Base-by-base conservation (phyloP, 1,140 invertebrate species). In the Neotoxoptera formosana region DNA sequence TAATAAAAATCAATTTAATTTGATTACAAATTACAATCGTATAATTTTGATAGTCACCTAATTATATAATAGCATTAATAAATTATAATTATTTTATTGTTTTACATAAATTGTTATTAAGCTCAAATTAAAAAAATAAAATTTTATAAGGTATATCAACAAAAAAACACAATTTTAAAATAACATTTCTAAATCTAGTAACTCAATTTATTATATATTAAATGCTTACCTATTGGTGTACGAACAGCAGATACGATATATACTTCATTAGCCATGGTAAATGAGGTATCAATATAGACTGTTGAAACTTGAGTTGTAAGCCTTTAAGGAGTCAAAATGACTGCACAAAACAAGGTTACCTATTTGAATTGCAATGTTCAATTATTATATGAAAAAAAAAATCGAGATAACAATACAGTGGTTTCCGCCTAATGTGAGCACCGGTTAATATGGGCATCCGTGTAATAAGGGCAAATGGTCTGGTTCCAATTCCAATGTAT, bases 161-260 rank as follows among this genome's bases (percentile, higher is more conserved):
- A 76, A n/a, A 83, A 53, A 53, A 53, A 83, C 34, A 83, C 41
- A 1, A 83, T 83, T 83, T 8, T 83, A 83, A 83, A 23, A n/a
- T 4, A n/a, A n/a, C n/a, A 7, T 83, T 41, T 36, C 0, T 41
- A 41, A 83, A 41, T 23, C 0, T 21, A 36, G 41, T 30, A 36
- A 81, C 20, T 34, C 34, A 36, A 1, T 6, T 81, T 34, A 81
- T 20, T 17, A 36, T 81, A 41, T 2, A 25, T 23, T 41, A 45
- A 41, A 51, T 36, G 91, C 93, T 95, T 96, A 97, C 97, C 97
- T 94, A 97, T 96, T 21, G 97, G 96, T 51, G 97, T 97, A 94
- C 97, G 95, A 34, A 96, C 96, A 47, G 96, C 97, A 41, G 97
- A 96, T 20, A 97, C 95, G 94, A 97, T 97, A 8, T 96, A 96